Evolutionary conservation across 2,888 invertebrate genomes (phyloP).

Genomic region (Pteria penguin): DNA sequence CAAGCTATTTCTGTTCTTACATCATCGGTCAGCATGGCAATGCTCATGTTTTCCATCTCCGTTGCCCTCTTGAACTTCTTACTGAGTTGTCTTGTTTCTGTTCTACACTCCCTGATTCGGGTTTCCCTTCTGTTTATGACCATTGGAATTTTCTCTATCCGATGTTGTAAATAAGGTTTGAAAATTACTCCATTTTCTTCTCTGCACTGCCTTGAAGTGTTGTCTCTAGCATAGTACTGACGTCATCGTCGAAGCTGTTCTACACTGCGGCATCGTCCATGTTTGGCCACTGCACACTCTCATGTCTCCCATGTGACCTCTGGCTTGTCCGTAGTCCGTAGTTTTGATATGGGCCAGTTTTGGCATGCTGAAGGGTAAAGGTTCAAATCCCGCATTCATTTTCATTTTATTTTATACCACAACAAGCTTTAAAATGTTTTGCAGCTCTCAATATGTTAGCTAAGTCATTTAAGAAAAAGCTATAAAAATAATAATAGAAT

Average conservation of each 20-base stretch:
- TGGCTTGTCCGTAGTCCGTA: no score
- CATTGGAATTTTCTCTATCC: conserved; percentile 18
- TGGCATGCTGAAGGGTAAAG: no score
- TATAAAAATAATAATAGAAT: no score
- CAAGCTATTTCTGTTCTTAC: not conserved
- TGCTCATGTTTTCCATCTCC: not conserved
- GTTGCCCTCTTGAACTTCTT: no score
- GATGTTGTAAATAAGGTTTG: conserved; percentile 25
- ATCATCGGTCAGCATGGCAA: not conserved
- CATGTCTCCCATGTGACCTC: not conserved
- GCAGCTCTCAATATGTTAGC: no score
- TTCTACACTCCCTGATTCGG: not conserved
- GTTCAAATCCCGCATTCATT: no score
- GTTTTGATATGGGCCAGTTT: no score
- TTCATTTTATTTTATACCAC: no score
- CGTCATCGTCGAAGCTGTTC: conserved; percentile 14
- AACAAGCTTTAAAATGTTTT: no score
- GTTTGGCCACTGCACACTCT: conserved; percentile 10
- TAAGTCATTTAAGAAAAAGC: no score
- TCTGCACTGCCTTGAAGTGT: conserved; percentile 10
- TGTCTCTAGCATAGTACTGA: conserved; percentile 7
- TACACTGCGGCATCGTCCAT: not conserved
- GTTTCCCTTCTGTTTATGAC: not conserved
- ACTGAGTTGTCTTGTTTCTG: not conserved
- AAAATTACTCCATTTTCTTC: not conserved